Evolutionary conservation across 2,113 vertebrate species (phyloP), one percentile per base, ranked within the genome.

Genomic region (Mirza zaza): DNA sequence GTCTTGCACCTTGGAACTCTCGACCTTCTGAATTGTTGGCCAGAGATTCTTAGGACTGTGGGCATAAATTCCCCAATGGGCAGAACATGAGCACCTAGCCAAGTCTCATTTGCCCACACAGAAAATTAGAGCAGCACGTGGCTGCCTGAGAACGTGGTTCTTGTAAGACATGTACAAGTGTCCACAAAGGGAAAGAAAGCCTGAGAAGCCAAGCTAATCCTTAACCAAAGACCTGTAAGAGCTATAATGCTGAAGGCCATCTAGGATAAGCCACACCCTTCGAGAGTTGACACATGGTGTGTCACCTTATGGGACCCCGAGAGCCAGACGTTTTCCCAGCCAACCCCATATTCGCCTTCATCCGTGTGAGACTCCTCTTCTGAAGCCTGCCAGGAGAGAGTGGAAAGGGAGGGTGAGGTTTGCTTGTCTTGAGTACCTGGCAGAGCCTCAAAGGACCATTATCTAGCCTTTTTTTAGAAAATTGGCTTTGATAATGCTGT

Each of bases 381-480:
- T 34, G 57, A 73, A 42, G 6, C 20, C 39, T 92, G 6, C 59
- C 34, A 42, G 39, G 52, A 89, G 12, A 50, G 6, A 57, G 14
- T 5, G 11, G 59, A 48, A 34, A 87, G n/a, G 42, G 29, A 50
- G 3, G 34, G 2, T 13, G 23, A 65, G 45, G 32, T 92, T 75
- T 87, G 57, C 81, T 48, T 88, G 76, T 97, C n/a, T 89, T 71
- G n/a, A 80, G 73, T 7, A 2, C 77, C 45, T 52, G 17, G 63
- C 96, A 98, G 95, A 97, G 91, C 97, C 95, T 75, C 96, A 90
- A 27, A 91, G 29, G 45, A 90, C 32, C n/a, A 29, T 77, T 82
- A 70, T 65, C 94, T 98, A 90, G n/a, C 71, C 57, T 80, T 87
- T 50, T 50, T 45, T 57, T 92, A 71, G 94, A 88, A 95, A 95